Evolutionary conservation across 2,113 vertebrate species (phyloP), one percentile per base, ranked within the genome.

Genomic region (Phainopepla nitens): DNA sequence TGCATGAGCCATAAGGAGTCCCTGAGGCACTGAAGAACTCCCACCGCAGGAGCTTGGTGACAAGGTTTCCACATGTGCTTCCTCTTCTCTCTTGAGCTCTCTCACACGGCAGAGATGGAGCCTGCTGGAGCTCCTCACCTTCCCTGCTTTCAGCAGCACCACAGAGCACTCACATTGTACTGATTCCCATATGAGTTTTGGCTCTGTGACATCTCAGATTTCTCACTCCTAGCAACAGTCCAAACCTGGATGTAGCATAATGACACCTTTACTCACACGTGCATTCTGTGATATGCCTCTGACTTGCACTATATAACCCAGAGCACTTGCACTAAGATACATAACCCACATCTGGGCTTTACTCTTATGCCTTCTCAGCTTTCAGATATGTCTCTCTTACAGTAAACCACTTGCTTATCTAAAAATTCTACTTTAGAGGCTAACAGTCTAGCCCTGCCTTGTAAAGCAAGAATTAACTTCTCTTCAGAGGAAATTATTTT

Each of bases 381-480:
- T 92, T 89, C 70, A 91, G 77, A 81, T 51, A 73, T 6, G n/a
- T 0, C 24, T 56, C 53, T 68, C 17, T 77, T 73, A 70, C 15
- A 75, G 29, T 47, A 89, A 96, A 87, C 31, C 28, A 76, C 16
- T 89, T 42, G 29, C 64, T 90, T 92, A 94, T 83, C 90, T 81
- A 54, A 87, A 79, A 82, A 47, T 31, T 70, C 64, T 86, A 15
- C n/a, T 36, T 77, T 68, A 85, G 76, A 69, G 82, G 39, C 47
- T 91, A 27, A 29, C 29, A 90, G 70, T 39, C 7, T 53, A 96
- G 81, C 16, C 20, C 57, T 36, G 49, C 36, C 45, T 76, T 90
- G 44, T 60, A 84, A 95, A 96, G 57, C 58, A 95, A 92, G n/a
- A 93, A 86, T 92, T 92, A 96, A 82, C 64, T 31, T 84, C 87